Evolutionary conservation across 2,888 invertebrate species (phyloP).

Genomic region (Tenthredo livida): DNA sequence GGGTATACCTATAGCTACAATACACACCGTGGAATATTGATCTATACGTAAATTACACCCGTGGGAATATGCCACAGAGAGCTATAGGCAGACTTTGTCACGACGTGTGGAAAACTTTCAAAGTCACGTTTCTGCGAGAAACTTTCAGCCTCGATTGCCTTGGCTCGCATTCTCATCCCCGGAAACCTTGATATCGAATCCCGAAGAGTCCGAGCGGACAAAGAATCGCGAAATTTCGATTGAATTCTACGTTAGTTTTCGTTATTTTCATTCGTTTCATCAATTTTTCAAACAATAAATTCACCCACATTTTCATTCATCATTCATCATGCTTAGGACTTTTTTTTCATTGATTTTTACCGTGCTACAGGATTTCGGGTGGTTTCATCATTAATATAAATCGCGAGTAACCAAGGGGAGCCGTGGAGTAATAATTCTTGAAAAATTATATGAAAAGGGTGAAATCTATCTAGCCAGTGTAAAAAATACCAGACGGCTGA

Average conservation of each 20-base stretch:
- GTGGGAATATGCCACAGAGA: conserved; percentile 26
- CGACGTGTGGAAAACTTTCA: conserved; percentile 23
- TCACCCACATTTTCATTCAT: neutral
- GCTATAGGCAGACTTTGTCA: neutral
- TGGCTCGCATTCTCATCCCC: neutral
- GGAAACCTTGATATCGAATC: neutral
- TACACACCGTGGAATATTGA: conserved; percentile 20
- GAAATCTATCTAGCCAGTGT: neutral
- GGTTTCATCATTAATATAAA: conserved; percentile 1
- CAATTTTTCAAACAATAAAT: neutral
- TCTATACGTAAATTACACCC: conserved; percentile 22
- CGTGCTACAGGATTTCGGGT: neutral
- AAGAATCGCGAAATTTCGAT: neutral
- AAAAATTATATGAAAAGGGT: neutral
- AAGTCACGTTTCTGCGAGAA: conserved; percentile 22
- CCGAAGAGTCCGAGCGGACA: neutral
- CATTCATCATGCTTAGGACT: neutral
- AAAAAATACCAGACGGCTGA: neutral
- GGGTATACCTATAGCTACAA: neutral
- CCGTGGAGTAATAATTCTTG: neutral
- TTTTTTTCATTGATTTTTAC: neutral
- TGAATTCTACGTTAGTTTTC: neutral
- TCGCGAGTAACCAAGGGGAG: neutral
- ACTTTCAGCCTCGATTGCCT: neutral
- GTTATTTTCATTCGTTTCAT: neutral